Conservation (phyloP, 2,888 invertebrate species). For the Osedax frankpressi region DNA sequence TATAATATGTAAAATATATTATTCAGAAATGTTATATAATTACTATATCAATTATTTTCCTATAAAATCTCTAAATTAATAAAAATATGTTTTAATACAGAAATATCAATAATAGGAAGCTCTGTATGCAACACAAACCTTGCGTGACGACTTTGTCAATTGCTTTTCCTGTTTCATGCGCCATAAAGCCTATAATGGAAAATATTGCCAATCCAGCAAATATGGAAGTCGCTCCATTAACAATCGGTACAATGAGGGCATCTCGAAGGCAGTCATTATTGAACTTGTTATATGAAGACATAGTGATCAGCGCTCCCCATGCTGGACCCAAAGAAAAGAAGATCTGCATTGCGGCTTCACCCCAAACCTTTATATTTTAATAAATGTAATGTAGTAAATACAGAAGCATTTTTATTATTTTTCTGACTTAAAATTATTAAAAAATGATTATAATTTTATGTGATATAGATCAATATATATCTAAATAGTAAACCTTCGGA, state of each 20-base stretch:
- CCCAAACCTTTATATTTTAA: conserved; percentile 27
- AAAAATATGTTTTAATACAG: no score
- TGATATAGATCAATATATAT: conserved; percentile 5
- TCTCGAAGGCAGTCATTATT: conserved; percentile 33
- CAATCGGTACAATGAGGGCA: conserved; percentile 42
- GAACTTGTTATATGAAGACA: conserved; percentile 31
- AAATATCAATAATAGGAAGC: no score
- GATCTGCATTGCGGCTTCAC: conserved; percentile 32
- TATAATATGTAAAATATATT: no score
- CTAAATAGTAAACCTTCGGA: conserved; percentile 23
- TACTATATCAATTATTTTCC: no score
- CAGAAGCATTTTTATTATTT: no score
- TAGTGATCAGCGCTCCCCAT: conserved; percentile 30
- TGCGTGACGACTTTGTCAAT: conserved; percentile 45
- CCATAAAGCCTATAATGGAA: conserved; percentile 54
- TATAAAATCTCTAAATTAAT: no score
- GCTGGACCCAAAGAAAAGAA: conserved; percentile 30
- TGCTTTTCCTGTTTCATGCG: conserved; percentile 40
- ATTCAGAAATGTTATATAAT: no score
- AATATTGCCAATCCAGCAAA: conserved; percentile 46
- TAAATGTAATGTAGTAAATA: no score
- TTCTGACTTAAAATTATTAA: no score
- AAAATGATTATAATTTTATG: no score
- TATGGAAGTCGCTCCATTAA: conserved; percentile 43
- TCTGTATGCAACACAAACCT: no score